Evolutionary conservation across 2,888 invertebrate genomes (phyloP), one percentile per base, ranked within the genome.

Genomic region (Melieria crassipennis): DNA sequence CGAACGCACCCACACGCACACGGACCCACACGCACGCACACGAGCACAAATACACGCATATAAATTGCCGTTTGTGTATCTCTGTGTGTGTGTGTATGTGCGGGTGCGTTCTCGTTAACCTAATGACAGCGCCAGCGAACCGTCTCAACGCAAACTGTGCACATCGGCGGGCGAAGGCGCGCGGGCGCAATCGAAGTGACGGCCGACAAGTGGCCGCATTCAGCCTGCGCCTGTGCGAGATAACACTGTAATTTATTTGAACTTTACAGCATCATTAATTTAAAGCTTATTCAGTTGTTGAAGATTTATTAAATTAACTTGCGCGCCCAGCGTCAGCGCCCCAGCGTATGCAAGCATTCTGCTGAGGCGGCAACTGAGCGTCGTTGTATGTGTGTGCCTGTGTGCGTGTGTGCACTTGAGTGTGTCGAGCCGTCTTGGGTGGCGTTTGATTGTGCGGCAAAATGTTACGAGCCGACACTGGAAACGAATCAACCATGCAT

Each of bases 221-320:
- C 45, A 10, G 57, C 57, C 63, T 64, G 58, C 56, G 55, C 45
- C 43, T 65, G 57, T 50, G 58, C 63, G 56, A 69, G 73, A 81
- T 81, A 82, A 81, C 77, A 79, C 78, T 78, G 81, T 82, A 82
- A 82, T 82, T 82, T 82, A 82, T 82, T 81, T 81, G 81, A 82
- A 82, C 81, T 82, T 83, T 82, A 78, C 79, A 81, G 79, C 80
- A 82, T 82, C 84, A 82, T 84, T 84, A 84, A 83, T 84, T 83
- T 83, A 80, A 84, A 83, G 81, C 83, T 82, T 82, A 84, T 82
- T 84, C 83, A 83, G 82, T 83, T 84, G 83, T 81, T 82, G 79
- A 84, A 84, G 84, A 84, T 84, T 84, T 84, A 84, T 84, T 84
- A 84, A 84, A 83, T 84, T 82, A 84, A 83, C 83, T 84, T 62